phyloP scores from a whole-genome alignment of 2,797 vertebrate genomes.

The Hippoglossus hippoglossus region DNA sequence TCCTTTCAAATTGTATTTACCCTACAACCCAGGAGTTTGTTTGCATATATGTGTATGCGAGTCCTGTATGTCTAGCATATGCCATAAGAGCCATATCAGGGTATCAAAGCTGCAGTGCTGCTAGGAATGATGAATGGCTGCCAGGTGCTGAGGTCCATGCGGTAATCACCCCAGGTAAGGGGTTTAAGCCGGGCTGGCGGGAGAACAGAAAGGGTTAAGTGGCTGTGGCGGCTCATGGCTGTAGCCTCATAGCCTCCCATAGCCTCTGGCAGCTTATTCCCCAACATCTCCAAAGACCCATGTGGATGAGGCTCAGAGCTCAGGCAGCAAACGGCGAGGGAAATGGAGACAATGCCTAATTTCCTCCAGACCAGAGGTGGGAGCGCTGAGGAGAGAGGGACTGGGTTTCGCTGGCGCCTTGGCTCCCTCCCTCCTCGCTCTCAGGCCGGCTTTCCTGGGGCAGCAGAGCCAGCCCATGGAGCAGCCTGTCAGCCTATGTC shows the following conservation, averaged over 20 bases:
- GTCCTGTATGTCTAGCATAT: constrained; percentile 13
- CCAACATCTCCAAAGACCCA: constrained; percentile 54
- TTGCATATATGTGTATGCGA: constrained; percentile 54
- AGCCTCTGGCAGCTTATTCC: constrained; percentile 63
- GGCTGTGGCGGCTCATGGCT: constrained; percentile 45
- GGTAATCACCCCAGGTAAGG: constrained; percentile 61
- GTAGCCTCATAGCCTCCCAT: constrained; percentile 27
- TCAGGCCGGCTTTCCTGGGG: constrained; percentile 48
- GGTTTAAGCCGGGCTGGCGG: constrained; percentile 38
- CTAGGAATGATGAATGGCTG: constrained; percentile 75
- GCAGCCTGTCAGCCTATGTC: constrained; percentile 68
- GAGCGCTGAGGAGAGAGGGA: constrained; percentile 21
- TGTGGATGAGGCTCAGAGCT: constrained; percentile 53
- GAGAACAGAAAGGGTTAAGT: constrained; percentile 68
- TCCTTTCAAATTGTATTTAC: constrained; percentile 63
- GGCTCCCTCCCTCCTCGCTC: constrained; percentile 33
- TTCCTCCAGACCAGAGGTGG: constrained; percentile 74
- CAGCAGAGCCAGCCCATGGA: constrained; percentile 44
- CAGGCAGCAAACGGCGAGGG: constrained; percentile 52
- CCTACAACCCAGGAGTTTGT: constrained; percentile 36
- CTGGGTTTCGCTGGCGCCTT: constrained; percentile 17
- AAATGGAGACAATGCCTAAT: constrained; percentile 78
- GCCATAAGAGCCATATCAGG: constrained; percentile 45
- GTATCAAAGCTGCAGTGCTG: constrained; percentile 62
- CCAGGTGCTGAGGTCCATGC: constrained; percentile 66